These are phyloP conservation scores for Melanerpes aurifrons DNA, from an alignment of 2,113 vertebrate species.

Conservation along the genomic window DNA sequence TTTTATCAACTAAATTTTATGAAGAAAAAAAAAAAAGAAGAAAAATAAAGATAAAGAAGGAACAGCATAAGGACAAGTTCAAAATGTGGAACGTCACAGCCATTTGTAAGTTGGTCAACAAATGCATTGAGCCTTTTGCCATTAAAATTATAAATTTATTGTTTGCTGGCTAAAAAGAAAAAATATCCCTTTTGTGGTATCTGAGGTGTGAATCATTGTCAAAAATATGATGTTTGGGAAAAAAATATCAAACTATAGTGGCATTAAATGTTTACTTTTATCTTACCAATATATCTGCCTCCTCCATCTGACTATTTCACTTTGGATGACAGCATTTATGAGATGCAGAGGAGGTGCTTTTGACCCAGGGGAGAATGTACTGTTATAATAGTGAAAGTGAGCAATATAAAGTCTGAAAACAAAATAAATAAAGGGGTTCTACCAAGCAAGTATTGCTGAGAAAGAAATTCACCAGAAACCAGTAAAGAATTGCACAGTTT, in stretches of 20 bases:
- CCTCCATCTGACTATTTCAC: background rate
- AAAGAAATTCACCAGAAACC: background rate
- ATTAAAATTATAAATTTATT: constrained; percentile 77
- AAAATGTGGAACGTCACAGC: constrained; percentile 48
- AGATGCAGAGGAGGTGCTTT: background rate
- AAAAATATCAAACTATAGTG: constrained; percentile 76
- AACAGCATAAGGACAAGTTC: constrained; percentile 50
- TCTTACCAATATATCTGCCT: constrained; percentile 70
- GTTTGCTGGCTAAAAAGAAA: constrained; percentile 71
- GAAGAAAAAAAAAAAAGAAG: background rate
- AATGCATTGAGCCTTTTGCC: constrained; percentile 68
- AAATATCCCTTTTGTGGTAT: constrained; percentile 77
- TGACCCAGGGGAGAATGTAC: background rate
- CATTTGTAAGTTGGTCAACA: constrained; percentile 57
- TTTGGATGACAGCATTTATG: background rate
- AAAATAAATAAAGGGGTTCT: background rate
- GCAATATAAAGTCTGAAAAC: background rate
- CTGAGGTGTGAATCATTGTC: constrained; percentile 81
- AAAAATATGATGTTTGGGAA: constrained; percentile 79
- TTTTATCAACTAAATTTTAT: constrained; percentile 61
- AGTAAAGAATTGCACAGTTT: background rate
- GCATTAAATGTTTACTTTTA: constrained; percentile 86
- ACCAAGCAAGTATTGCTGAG: background rate
- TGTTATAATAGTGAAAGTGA: background rate
- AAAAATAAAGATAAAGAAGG: background rate